Percentiles rank a stretch among this genome's conserved stretches.
Evolutionary conservation across 2,797 vertebrate genomes (phyloP).

Genomic region (Luscinia megarhynchos): DNA sequence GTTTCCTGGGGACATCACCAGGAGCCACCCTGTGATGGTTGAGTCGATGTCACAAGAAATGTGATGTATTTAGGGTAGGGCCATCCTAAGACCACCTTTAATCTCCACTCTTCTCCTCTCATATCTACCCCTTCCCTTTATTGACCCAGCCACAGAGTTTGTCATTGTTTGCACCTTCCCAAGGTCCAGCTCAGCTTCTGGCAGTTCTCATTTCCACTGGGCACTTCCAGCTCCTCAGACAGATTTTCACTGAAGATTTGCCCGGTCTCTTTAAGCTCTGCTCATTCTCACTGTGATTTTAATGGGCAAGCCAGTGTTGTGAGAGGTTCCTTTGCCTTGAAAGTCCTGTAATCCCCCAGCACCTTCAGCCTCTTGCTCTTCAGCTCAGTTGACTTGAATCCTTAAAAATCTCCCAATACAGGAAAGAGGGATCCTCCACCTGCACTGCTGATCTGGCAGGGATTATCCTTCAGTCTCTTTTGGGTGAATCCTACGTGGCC

Average conservation of each 20-base stretch:
- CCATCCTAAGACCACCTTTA: not conserved
- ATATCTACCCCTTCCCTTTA: not conserved
- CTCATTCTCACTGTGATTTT: not conserved
- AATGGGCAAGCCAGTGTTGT: not conserved
- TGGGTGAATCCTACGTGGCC: not conserved
- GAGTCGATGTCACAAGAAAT: not conserved
- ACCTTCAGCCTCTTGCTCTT: not conserved
- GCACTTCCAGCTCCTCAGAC: not conserved
- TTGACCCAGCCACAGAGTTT: not conserved
- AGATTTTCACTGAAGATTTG: not conserved
- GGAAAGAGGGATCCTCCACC: not conserved
- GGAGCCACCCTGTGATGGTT: not conserved
- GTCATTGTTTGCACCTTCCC: not conserved
- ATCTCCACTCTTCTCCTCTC: not conserved
- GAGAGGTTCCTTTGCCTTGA: not conserved
- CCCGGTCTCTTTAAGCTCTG: not conserved
- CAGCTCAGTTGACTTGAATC: not conserved
- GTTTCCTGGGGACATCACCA: not conserved
- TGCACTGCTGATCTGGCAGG: not conserved
- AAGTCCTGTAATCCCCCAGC: not conserved
- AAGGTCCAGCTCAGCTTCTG: not conserved
- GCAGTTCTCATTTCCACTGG: not conserved
- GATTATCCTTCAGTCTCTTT: not conserved
- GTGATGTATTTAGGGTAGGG: not conserved
- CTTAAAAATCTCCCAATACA: not conserved